phyloP scores from a whole-genome alignment of 2,797 vertebrate genomes.

The Ctenosaura bakeri region DNA sequence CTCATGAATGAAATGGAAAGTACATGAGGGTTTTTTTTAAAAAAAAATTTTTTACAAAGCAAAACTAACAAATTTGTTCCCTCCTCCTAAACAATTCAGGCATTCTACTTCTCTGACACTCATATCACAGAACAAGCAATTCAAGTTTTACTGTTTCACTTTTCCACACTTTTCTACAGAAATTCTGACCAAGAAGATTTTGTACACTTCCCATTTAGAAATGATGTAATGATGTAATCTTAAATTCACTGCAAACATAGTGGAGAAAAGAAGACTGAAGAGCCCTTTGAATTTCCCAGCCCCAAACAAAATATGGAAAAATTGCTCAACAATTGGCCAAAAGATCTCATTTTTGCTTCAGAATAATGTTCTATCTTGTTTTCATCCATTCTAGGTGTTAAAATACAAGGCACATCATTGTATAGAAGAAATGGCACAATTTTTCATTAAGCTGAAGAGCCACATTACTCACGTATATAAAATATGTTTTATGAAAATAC shows the following conservation, averaged over 20 bases:
- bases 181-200: not conserved
- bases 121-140: not conserved
- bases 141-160: not conserved
- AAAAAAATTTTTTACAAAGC: no score
- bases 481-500: conserved; percentile 69
- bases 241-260: conserved; percentile 34
- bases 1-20: no score
- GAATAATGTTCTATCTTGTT: conserved; percentile 54
- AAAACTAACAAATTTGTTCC: no score
- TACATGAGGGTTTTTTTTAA: no score
- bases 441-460: conserved; percentile 75
- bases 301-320: conserved; percentile 50
- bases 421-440: conserved; percentile 70
- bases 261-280: conserved; percentile 57
- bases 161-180: conserved; percentile 35
- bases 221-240: conserved; percentile 64
- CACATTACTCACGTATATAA: conserved; percentile 68
- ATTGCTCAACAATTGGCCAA: conserved; percentile 68
- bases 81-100: not conserved
- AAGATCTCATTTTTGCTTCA: conserved; percentile 61
- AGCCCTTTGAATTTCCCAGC: conserved; percentile 51
- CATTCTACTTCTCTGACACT: not conserved
- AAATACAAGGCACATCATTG: conserved; percentile 60
- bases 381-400: conserved; percentile 62
- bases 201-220: conserved; percentile 25